Percentiles rank a stretch among this genome's conserved stretches.
Conservation (phyloP, 1,140 invertebrate genomes). For the Diploscapter pachys region DNA sequence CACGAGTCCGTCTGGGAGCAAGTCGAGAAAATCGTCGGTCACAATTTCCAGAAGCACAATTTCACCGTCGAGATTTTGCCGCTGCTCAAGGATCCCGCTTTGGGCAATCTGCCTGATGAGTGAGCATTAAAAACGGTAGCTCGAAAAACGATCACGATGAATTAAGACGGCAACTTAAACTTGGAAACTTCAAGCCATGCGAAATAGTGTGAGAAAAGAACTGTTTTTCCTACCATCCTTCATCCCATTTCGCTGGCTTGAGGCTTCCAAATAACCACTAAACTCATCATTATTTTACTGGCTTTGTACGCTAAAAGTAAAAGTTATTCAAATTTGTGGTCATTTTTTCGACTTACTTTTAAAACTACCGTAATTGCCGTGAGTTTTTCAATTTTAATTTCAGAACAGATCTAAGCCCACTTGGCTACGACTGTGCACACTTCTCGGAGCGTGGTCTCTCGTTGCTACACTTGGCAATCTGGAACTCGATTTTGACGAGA, state of each 20-base stretch:
- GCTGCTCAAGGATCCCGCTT: constrained; percentile 22
- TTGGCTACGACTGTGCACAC: constrained; percentile 35
- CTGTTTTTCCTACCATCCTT: too few species aligned
- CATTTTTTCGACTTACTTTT: too few species aligned
- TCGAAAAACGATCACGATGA: too few species aligned
- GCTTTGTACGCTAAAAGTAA: background rate
- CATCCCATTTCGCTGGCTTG: too few species aligned
- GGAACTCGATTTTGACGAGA: constrained; percentile 29
- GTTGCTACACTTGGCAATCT: constrained; percentile 30
- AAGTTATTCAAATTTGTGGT: background rate
- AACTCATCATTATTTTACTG: background rate
- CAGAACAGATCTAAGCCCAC: constrained; percentile 22
- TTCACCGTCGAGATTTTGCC: constrained; percentile 34
- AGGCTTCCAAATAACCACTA: background rate
- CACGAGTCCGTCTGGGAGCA: constrained; percentile 34
- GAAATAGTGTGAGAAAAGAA: too few species aligned
- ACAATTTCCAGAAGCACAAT: background rate
- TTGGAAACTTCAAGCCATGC: too few species aligned
- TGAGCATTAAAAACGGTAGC: background rate
- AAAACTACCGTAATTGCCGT: too few species aligned
- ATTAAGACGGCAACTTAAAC: too few species aligned
- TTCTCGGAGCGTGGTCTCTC: constrained; percentile 30
- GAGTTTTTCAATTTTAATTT: too few species aligned
- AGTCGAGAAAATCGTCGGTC: constrained; percentile 25
- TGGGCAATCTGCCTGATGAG: constrained; percentile 27